Evolutionary conservation across 2,888 invertebrate species (phyloP).

Genomic region (Ariolimax columbianus): DNA sequence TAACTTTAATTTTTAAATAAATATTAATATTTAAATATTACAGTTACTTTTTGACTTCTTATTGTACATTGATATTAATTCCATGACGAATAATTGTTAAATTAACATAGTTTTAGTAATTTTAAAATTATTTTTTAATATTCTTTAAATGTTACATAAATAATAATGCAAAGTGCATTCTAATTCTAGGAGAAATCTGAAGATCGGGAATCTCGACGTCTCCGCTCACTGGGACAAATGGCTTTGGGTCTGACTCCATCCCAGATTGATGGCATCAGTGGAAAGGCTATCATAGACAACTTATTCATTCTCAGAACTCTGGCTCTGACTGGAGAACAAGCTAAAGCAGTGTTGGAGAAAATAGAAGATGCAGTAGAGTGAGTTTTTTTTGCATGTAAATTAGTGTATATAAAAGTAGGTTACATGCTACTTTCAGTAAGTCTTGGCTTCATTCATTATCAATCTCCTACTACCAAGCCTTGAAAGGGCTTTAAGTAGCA

Average conservation of each 20-base stretch:
- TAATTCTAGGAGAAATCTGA: slow-evolving; percentile 16
- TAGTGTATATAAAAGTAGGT: background rate
- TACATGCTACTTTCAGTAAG: too few relatives aligned
- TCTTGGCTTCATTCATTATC: too few relatives aligned
- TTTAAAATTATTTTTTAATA: background rate
- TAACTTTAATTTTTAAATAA: too few relatives aligned
- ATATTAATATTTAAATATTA: too few relatives aligned
- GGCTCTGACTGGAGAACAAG: slow-evolving; percentile 50
- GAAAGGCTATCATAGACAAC: slow-evolving; percentile 53
- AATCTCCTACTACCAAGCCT: too few relatives aligned
- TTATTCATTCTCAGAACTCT: slow-evolving; percentile 49
- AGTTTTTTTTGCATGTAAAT: slow-evolving; percentile 30
- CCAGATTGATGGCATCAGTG: slow-evolving; percentile 41
- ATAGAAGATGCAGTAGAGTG: slow-evolving; percentile 52
- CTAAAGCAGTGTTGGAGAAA: slow-evolving; percentile 49
- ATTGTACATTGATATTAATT: background rate
- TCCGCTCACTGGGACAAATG: slow-evolving; percentile 52
- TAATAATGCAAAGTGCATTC: background rate
- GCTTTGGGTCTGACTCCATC: slow-evolving; percentile 50
- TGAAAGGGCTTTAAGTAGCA: too few relatives aligned
- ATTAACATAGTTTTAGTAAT: background rate
- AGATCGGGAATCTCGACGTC: slow-evolving; percentile 25
- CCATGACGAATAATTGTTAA: background rate
- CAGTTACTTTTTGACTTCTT: too few relatives aligned
- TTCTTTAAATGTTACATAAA: background rate